phyloP scores from a whole-genome alignment of 2,797 vertebrate species.

The Eulemur mongoz region DNA sequence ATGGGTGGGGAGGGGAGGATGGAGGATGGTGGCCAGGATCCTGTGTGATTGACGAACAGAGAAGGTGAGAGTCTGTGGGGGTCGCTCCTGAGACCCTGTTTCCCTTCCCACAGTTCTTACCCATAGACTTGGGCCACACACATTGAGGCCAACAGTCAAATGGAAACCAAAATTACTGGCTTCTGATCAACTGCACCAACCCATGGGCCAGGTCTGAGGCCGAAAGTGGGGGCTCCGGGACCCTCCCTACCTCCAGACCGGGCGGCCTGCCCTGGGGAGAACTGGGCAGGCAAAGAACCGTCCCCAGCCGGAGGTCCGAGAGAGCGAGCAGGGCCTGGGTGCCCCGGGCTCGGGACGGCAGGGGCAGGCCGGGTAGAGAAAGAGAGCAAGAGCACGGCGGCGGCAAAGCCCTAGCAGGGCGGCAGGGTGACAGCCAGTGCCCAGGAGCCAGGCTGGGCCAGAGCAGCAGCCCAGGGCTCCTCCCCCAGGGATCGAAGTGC shows the following conservation, averaged over 20 bases:
- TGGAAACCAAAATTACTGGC: background rate
- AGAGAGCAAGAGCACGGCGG: rapidly evolving
- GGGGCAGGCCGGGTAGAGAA: no score
- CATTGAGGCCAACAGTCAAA: background rate
- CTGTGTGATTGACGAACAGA: background rate
- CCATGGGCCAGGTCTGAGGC: background rate
- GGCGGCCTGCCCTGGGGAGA: background rate
- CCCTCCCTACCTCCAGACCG: background rate
- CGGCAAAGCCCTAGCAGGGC: no score
- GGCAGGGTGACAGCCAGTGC: background rate
- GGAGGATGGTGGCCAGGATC: no score
- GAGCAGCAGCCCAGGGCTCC: background rate
- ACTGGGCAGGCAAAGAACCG: background rate
- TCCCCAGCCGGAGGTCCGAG: no score
- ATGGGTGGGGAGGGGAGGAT: rapidly evolving
- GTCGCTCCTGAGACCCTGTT: no score
- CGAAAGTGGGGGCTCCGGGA: background rate
- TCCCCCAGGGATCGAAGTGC: background rate
- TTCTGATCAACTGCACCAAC: background rate
- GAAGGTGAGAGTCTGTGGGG: background rate
- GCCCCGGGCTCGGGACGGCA: no score
- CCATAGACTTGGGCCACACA: background rate
- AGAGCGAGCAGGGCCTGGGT: background rate
- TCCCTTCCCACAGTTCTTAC: background rate
- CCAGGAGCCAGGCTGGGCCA: background rate